Evolutionary conservation across 2,888 invertebrate genomes (phyloP), one percentile per base, ranked within the genome.

Genomic region (Cyaniris semiargus): DNA sequence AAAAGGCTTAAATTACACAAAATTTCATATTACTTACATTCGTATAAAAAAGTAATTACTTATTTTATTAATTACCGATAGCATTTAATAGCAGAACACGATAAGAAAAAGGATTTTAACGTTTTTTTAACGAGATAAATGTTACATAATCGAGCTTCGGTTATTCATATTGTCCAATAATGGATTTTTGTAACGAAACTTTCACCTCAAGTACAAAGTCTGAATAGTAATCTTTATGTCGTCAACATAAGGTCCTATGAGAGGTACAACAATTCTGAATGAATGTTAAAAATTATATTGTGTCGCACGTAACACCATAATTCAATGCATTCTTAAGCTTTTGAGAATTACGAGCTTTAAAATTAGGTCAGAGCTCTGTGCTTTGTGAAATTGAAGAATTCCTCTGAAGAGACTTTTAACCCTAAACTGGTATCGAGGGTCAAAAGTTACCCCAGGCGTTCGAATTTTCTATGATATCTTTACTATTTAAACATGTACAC

Each of bases 311-410:
- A 13, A 66, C 23, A 66, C 66, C 7, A 31, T 66, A 31, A 66
- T 66, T 66, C 66, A 66, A 66, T 66, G 66, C 15, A 66, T 60
- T 60, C 60, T 60, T 60, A 23, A 60, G 60, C 60, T 60, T 21
- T n/a, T n/a, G 23, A 21, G 60, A 60, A 21, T 23, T 23, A 60
- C 60, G 60, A 21, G 21, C 21, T 23, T 15, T 2, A 15, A 31
- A 66, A 66, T 66, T 27, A 23, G 58, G 58, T 58, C 58, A 58
- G 58, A 1, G n/a, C 58, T 58, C 5, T 21, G 58, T 58, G 21
- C 18, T 53, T 58, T 58, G 58, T 58, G 15, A 53, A 53, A 53
- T 53, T 53, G 5, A 53, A 53, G 53, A 53, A 53, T 53, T 53
- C 53, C 53, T 53, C 53, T 53, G 53, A 18, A 53, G 18, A 53